Percentiles rank a stretch among this genome's conserved stretches.
These are phyloP conservation scores for Euschistus heros DNA, from an alignment of 1,140 invertebrate species.

Conservation along the genomic window DNA sequence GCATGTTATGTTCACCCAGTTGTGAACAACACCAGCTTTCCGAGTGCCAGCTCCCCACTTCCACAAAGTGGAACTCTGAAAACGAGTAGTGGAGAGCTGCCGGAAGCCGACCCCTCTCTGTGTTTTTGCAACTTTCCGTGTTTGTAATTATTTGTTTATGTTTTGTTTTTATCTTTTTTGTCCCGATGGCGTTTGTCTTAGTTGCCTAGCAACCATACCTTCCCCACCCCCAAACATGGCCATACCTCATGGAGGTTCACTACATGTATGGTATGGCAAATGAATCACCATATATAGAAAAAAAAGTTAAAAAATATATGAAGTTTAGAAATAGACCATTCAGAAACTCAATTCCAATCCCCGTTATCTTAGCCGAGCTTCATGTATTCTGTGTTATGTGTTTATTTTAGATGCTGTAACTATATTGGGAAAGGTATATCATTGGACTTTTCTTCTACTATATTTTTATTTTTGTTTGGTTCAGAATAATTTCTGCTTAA, in stretches of 20 bases:
- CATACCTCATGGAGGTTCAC: background rate
- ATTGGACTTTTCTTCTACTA: conserved; percentile 15
- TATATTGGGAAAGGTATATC: conserved; percentile 26
- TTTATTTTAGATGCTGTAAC: conserved; percentile 26
- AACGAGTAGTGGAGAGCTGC: background rate
- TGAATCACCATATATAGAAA: background rate
- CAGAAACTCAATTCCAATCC: conserved; percentile 9
- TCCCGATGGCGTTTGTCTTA: conserved; percentile 23
- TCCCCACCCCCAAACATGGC: background rate
- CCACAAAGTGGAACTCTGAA: background rate
- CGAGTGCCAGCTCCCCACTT: background rate
- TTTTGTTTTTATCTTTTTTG: conserved; percentile 16
- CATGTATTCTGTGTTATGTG: conserved; percentile 26
- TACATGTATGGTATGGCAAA: background rate
- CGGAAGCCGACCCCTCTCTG: background rate
- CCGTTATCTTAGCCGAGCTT: conserved; percentile 20
- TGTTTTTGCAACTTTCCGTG: conserved; percentile 14
- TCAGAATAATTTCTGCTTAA: background rate
- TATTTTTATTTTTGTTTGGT: background rate
- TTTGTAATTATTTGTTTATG: conserved; percentile 5
- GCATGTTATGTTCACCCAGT: conserved; percentile 21
- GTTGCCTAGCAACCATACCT: conserved; percentile 11
- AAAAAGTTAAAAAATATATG: conserved; percentile 1
- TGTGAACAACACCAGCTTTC: conserved; percentile 17
- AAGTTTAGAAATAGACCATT: background rate